Evolutionary conservation across 2,797 vertebrate species (phyloP).

Genomic region (Potorous gilbertii): DNA sequence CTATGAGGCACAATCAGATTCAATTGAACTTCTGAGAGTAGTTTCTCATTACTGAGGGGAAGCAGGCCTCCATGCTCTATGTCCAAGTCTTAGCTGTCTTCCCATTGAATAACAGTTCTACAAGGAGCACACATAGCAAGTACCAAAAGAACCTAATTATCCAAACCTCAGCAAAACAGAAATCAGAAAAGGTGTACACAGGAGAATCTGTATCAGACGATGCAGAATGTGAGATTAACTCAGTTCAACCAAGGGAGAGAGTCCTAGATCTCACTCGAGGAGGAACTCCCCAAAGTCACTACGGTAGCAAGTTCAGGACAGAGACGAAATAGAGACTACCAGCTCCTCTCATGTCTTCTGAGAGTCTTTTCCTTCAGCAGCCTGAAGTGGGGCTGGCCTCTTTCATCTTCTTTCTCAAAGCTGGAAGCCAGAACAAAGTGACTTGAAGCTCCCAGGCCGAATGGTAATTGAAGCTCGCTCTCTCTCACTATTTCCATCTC

Average conservation of each 20-base stretch:
- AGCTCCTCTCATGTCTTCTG: neutral
- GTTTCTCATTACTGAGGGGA: neutral
- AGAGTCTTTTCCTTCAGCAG: neutral
- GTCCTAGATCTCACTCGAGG: neutral
- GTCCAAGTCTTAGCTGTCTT: too few species aligned
- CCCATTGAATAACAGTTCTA: too few species aligned
- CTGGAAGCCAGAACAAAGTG: conserved; percentile 1
- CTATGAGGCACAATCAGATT: neutral
- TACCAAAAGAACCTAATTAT: neutral
- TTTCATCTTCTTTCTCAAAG: neutral
- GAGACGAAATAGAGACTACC: neutral
- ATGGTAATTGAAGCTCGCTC: neutral
- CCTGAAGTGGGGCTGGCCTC: neutral
- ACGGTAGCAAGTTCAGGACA: neutral
- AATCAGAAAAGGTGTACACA: neutral
- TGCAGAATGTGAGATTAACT: neutral
- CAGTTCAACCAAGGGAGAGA: neutral
- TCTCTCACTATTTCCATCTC: neutral
- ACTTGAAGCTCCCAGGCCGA: neutral
- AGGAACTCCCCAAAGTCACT: neutral
- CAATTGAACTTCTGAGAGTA: neutral
- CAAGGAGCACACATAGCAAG: too few species aligned
- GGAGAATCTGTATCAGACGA: neutral
- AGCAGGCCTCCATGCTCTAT: neutral
- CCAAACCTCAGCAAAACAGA: neutral